Evolutionary conservation across 1,140 invertebrate species (phyloP), one percentile per base, ranked within the genome.

Genomic region (Ceratina japonica): DNA sequence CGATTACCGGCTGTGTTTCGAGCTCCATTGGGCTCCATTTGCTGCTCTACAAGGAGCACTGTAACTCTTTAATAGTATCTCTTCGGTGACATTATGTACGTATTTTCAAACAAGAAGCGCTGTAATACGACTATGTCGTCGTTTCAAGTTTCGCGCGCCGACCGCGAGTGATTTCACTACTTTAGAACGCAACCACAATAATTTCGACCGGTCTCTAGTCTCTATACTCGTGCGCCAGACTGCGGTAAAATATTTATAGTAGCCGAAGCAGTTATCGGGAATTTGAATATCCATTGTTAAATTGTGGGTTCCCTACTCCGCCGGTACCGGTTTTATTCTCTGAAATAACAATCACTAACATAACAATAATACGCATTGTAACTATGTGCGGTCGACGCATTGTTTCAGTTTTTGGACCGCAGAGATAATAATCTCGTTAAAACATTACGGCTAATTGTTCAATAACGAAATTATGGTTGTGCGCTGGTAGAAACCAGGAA

Each of bases 281-380:
- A 52, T 74, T 64, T 64, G 49, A 64, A 52, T 31, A 20, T 61
- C 37, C 70, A 72, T 72, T 72, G 70, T 72, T 72, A 44, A 72
- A 72, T 54, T 54, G 27, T 18, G n/a, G 13, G 4, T 3, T 18
- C 15, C 68, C n/a, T 13, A 1, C 52, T 15, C 52, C n/a, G 20
- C 18, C n/a, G 7, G 52, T 18, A 12, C 2, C 18, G 31, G 37
- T 61, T 72, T 72, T 72, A 72, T 72, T 37, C 61, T 61, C 13
- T 61, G 56, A 56, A 61, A 72, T 72, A 72, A 72, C 70, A 72
- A 61, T 61, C 70, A 37, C 61, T 61, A 61, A 72, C 59, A 72
- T 61, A 72, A 72, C 56, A 44, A 72, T 72, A 72, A 72, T 72
- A 44, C 56, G 37, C n/a, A 54, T 49, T 61, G 70, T 72, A 72